Percentiles rank a stretch among this genome's conserved stretches.
phyloP scores from a whole-genome alignment of 2,888 invertebrate species.

The Prosopocoilus inquinatus region DNA sequence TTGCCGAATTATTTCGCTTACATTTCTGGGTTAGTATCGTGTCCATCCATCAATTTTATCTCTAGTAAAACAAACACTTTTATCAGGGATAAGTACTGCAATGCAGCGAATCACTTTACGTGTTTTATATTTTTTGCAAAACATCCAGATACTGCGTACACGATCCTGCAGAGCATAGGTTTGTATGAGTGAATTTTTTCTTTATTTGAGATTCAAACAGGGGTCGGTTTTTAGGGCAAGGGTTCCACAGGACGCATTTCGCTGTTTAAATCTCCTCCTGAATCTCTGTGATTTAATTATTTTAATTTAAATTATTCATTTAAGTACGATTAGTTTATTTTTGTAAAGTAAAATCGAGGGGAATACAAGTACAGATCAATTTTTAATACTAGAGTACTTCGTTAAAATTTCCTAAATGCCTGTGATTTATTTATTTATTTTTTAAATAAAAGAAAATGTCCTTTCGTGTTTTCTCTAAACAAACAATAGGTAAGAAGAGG shows the following conservation, averaged over 20 bases:
- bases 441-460: too few relatives aligned
- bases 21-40: conserved; percentile 59
- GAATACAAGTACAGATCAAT: too few relatives aligned
- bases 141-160: conserved; percentile 48
- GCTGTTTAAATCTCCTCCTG: conserved; percentile 43
- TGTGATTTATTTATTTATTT: too few relatives aligned
- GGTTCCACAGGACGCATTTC: conserved; percentile 55
- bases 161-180: conserved; percentile 54
- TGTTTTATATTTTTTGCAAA: conserved; percentile 52
- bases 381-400: too few relatives aligned
- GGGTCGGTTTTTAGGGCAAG: conserved; percentile 49
- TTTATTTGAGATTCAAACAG: conserved; percentile 9
- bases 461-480: too few relatives aligned
- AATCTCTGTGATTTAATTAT: too few relatives aligned
- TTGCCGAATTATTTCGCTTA: conserved; percentile 60
- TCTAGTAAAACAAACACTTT: conserved; percentile 10
- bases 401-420: too few relatives aligned
- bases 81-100: conserved; percentile 53
- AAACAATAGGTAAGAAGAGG: too few relatives aligned
- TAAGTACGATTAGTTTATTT: too few relatives aligned
- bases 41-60: conserved; percentile 1
- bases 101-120: conserved; percentile 50
- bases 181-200: conserved; percentile 16
- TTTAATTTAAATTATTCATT: too few relatives aligned
- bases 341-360: too few relatives aligned